phyloP scores from a whole-genome alignment of 2,113 vertebrate genomes.

The Fregata magnificens region DNA sequence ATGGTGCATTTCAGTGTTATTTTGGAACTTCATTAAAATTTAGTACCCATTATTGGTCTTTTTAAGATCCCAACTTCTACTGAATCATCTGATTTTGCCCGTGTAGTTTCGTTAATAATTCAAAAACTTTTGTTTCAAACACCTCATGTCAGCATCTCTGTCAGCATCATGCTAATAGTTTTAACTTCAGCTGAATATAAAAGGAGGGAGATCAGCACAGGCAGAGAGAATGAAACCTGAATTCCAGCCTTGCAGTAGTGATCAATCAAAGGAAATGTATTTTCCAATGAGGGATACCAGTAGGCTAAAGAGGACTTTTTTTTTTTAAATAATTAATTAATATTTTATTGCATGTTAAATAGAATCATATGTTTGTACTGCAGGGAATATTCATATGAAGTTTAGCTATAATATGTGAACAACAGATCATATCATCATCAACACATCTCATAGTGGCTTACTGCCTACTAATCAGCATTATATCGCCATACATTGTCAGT shows the following conservation, averaged over 20 bases:
- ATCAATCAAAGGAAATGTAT: neutral
- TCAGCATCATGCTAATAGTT: slow-evolving; percentile 42
- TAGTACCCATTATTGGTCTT: slow-evolving; percentile 58
- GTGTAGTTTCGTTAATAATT: slow-evolving; percentile 71
- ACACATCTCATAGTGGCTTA: neutral
- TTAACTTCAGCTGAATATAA: neutral
- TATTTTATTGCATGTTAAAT: neutral
- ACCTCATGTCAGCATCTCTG: slow-evolving; percentile 45
- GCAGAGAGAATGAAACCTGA: neutral
- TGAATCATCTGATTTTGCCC: slow-evolving; percentile 55
- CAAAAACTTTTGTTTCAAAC: slow-evolving; percentile 60
- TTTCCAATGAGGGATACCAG: neutral
- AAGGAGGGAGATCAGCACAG: neutral
- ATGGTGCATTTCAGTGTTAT: slow-evolving; percentile 60
- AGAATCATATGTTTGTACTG: neutral
- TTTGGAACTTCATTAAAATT: slow-evolving; percentile 71
- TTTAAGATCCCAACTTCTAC: slow-evolving; percentile 14
- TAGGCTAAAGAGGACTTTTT: neutral
- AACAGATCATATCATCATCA: neutral
- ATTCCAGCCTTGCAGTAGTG: neutral
- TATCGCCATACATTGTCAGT: neutral
- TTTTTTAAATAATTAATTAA: neutral
- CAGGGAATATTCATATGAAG: neutral
- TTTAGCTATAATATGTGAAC: neutral
- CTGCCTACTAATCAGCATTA: neutral